phyloP scores from a whole-genome alignment of 2,888 invertebrate species.

The Tubiluchus corallicola region DNA sequence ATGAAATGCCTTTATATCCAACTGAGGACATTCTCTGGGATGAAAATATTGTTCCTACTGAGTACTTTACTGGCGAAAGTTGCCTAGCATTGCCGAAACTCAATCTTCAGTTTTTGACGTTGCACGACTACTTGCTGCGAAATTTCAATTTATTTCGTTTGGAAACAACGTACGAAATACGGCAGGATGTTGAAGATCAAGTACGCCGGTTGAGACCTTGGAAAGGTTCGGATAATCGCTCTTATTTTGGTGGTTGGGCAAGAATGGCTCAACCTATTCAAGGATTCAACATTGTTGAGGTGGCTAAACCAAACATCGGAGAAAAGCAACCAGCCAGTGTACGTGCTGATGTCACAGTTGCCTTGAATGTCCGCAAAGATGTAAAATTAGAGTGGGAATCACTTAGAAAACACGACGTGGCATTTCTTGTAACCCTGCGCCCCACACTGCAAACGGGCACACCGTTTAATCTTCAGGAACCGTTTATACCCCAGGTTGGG shows the following conservation, averaged over 20 bases:
- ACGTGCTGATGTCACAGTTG: conserved; percentile 80
- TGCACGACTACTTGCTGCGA: conserved; percentile 88
- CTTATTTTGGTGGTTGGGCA: conserved; percentile 94
- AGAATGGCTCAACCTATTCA: conserved; percentile 90
- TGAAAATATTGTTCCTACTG: conserved; percentile 92
- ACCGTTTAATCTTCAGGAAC: conserved; percentile 38
- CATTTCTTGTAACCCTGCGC: conserved; percentile 78
- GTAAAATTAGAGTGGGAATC: conserved; percentile 92
- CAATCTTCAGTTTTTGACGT: conserved; percentile 88
- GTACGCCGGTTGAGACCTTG: conserved; percentile 84
- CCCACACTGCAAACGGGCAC: conserved; percentile 63
- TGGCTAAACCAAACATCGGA: conserved; percentile 43
- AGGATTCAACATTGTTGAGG: conserved; percentile 83
- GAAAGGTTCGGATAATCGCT: conserved; percentile 63
- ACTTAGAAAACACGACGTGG: conserved; percentile 88
- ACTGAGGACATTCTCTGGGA: conserved; percentile 98
- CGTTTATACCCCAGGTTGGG: conserved; percentile 81
- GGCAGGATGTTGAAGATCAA: conserved; percentile 94
- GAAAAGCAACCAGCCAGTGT: conserved; percentile 89
- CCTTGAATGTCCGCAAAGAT: conserved; percentile 69
- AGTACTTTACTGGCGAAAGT: conserved; percentile 80
- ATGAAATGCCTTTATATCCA: conserved; percentile 95
- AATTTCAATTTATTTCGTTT: conserved; percentile 94
- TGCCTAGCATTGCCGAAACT: conserved; percentile 79
- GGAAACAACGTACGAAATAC: conserved; percentile 97